Conservation (phyloP, 2,888 invertebrate genomes). For the Ypsolopha sequella region DNA sequence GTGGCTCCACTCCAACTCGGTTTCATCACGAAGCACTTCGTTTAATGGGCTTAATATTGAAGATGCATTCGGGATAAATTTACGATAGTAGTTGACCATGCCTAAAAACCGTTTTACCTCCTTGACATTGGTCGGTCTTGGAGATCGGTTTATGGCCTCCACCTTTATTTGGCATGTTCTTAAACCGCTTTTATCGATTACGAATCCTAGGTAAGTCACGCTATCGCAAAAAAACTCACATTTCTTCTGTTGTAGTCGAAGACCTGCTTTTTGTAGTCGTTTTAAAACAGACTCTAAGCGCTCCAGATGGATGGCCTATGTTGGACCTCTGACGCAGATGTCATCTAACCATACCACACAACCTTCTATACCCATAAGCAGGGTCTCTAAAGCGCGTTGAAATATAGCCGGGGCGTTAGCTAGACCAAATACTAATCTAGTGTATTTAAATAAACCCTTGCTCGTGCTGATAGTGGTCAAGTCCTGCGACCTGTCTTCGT, state of each 20-base stretch:
- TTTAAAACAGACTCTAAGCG: slow-evolving; percentile 2
- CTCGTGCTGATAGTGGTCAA: slow-evolving; percentile 5
- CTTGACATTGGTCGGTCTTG: no score
- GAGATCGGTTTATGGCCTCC: no score
- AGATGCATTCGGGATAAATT: no score
- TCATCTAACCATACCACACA: slow-evolving; percentile 3
- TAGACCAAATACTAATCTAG: not conserved
- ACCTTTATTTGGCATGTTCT: no score
- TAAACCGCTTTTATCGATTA: slow-evolving; percentile 6
- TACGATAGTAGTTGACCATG: no score
- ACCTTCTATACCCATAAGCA: not conserved
- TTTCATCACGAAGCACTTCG: no score
- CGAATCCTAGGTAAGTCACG: slow-evolving; percentile 6
- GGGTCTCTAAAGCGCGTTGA: not conserved
- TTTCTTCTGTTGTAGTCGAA: slow-evolving; percentile 4
- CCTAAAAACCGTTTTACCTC: no score
- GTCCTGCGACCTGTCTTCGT: slow-evolving; percentile 1
- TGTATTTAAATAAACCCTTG: slow-evolving; percentile 4
- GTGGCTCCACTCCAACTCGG: no score
- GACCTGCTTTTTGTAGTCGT: slow-evolving; percentile 1
- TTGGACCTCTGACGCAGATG: not conserved
- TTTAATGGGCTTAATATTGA: no score
- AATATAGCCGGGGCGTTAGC: slow-evolving; percentile 2
- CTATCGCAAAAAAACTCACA: slow-evolving; percentile 4
- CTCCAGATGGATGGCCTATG: not conserved